Evolutionary conservation across 2,113 vertebrate species (phyloP).

Genomic region (Phalacrocorax brasilianus): DNA sequence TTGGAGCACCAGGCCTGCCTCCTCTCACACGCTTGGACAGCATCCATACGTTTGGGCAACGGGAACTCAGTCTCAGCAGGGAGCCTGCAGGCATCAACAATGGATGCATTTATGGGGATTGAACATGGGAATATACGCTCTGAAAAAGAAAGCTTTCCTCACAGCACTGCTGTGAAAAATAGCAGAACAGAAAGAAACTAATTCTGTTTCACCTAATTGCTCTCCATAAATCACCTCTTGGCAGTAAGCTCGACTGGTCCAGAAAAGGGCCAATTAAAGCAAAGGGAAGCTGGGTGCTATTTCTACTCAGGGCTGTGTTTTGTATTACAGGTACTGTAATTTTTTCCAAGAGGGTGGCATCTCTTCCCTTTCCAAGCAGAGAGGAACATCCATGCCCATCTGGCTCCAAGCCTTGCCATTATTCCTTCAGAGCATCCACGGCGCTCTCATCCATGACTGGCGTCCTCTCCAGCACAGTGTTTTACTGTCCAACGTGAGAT

Average conservation of each 20-base stretch:
- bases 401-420: background rate
- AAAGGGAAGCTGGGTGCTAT: background rate
- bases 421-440: background rate
- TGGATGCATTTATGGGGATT: background rate
- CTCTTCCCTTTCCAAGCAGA: background rate
- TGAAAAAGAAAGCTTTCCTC: conserved; percentile 16
- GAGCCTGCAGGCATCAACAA: background rate
- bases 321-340: background rate
- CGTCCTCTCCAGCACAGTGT: background rate
- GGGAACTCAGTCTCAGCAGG: background rate
- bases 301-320: background rate
- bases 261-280: background rate
- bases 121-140: background rate
- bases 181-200: conserved; percentile 19
- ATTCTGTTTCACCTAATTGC: conserved; percentile 23
- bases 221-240: conserved; percentile 19
- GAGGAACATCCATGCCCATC: background rate
- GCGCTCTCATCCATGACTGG: too few species aligned
- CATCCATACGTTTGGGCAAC: background rate
- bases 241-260: background rate
- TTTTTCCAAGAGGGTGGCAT: background rate
- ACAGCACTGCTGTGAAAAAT: background rate
- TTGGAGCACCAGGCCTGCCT: background rate
- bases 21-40: background rate
- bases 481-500: background rate